Evolutionary conservation across 2,797 vertebrate genomes (phyloP), one percentile per base, ranked within the genome.

Genomic region (Clamator glandarius): DNA sequence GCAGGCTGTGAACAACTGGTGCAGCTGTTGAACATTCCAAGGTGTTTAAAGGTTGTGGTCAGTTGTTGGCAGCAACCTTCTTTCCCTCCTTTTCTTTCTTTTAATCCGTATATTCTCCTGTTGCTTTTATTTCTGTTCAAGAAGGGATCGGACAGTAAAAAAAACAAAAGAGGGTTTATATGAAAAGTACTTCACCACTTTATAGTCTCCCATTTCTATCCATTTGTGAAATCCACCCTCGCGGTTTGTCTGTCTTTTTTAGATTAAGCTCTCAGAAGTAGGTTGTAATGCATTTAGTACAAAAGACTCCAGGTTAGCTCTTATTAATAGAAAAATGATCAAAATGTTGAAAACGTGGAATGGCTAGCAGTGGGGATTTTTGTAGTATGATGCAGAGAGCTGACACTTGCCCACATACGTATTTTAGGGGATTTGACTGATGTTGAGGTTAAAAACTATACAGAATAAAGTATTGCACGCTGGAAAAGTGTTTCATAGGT

Each of bases 81-180:
- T 11, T 3, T 15, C 4, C 1, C 39, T 39, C 9, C 39, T 50
- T 6, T 3, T 33, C 36, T 58, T 13, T 8, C 6, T 44, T 46
- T 36, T 31, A 15, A 7, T 12, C 2, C 2, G 3, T 26, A 1
- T 48, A 11, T 44, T 16, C 31, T 79, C 24, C n/a, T 0, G 0
- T 70, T 51, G 26, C 17, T 68, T 70, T 8, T n/a, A 15, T 61
- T 74, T 73, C 15, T 62, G 10, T 62, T 59, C n/a, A 33, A 25
- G 33, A 42, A 84, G 29, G 20, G 21, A 58, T 67, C 59, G 24
- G 9, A 14, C 44, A 33, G 12, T 61, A 10, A 33, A 19, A 33
- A 19, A 46, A 76, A 18, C 19, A 13, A 7, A 57, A 41, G 21
- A 52, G 31, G 36, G 8, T 52, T 44, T 1, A 11, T 41, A 7